phyloP scores from a whole-genome alignment of 23 tunicate species.

The Halocynthia aurantium region DNA sequence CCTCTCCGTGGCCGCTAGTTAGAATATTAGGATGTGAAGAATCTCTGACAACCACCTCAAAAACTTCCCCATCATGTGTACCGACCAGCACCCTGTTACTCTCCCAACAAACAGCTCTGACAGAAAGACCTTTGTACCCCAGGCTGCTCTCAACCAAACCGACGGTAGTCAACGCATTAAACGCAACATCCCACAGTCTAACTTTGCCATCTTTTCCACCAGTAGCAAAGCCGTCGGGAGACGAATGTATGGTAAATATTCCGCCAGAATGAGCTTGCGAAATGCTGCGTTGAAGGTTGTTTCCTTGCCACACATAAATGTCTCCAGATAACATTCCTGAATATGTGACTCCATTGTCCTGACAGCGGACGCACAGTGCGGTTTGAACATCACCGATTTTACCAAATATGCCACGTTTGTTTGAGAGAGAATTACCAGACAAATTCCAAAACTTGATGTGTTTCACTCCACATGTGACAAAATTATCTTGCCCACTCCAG shows the following conservation, averaged over 20 bases:
- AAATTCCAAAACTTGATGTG: constrained; percentile 95
- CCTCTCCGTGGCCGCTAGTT: constrained; percentile 93
- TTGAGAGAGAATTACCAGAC: constrained; percentile 86
- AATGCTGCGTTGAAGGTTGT: constrained; percentile 52
- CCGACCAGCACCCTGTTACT: constrained; percentile 69
- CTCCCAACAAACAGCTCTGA: constrained; percentile 75
- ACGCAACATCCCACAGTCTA: constrained; percentile 76
- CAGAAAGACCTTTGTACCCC: constrained; percentile 77
- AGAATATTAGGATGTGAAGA: constrained; percentile 49
- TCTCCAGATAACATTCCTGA: constrained; percentile 91
- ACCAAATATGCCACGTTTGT: constrained; percentile 92
- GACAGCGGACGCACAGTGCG: constrained; percentile 58
- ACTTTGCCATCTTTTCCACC: constrained; percentile 74
- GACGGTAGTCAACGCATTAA: constrained; percentile 60
- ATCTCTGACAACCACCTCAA: constrained; percentile 73
- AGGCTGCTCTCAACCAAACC: constrained; percentile 21
- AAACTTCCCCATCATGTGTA: constrained; percentile 82
- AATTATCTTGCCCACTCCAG: constrained; percentile 34
- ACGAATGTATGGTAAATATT: constrained; percentile 49
- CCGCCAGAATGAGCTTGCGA: constrained; percentile 65
- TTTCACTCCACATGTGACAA: constrained; percentile 95
- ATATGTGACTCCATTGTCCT: constrained; percentile 40
- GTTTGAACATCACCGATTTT: constrained; percentile 88
- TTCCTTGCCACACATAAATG: constrained; percentile 81
- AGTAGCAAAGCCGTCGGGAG: constrained; percentile 76